Evolutionary conservation across 2,888 invertebrate genomes (phyloP).

Genomic region (Onthophagus sagittarius): DNA sequence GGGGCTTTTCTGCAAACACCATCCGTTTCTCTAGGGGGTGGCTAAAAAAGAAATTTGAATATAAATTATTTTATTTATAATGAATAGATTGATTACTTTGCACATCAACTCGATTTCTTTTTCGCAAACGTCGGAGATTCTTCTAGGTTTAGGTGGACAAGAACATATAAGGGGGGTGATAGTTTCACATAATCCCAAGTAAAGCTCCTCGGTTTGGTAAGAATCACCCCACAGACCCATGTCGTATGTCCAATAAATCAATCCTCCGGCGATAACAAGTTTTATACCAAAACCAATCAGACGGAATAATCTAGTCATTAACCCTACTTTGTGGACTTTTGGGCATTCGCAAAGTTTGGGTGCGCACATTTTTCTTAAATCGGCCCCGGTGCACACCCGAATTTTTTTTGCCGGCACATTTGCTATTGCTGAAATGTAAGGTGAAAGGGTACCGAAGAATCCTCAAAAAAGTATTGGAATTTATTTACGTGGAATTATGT

Average conservation of each 20-base stretch:
- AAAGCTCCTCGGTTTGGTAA: conserved; percentile 45
- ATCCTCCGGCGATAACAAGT: conserved; percentile 41
- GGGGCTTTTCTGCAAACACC: conserved; percentile 33
- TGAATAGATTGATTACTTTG: conserved; percentile 27
- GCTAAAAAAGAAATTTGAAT: conserved; percentile 14
- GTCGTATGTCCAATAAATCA: conserved; percentile 46
- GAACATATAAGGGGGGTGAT: conserved; percentile 14
- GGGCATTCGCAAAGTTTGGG: conserved; percentile 42
- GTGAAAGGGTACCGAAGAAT: background rate
- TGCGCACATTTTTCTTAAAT: conserved; percentile 42
- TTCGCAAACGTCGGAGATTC: conserved; percentile 34
- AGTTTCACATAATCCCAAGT: conserved; percentile 34
- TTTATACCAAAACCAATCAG: conserved; percentile 41
- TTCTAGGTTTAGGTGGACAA: conserved; percentile 28
- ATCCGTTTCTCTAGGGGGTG: conserved; percentile 15
- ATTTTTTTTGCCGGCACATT: conserved; percentile 35
- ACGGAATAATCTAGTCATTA: conserved; percentile 20
- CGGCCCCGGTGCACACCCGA: conserved; percentile 45
- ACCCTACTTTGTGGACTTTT: conserved; percentile 11
- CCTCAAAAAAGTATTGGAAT: background rate
- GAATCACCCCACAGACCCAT: conserved; percentile 46
- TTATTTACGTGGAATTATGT: conserved; percentile 21
- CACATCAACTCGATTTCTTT: conserved; percentile 35
- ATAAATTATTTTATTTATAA: background rate
- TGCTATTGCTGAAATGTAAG: conserved; percentile 22